These are phyloP conservation scores for Falco biarmicus DNA, from an alignment of 2,797 vertebrate species.

Conservation along the genomic window DNA sequence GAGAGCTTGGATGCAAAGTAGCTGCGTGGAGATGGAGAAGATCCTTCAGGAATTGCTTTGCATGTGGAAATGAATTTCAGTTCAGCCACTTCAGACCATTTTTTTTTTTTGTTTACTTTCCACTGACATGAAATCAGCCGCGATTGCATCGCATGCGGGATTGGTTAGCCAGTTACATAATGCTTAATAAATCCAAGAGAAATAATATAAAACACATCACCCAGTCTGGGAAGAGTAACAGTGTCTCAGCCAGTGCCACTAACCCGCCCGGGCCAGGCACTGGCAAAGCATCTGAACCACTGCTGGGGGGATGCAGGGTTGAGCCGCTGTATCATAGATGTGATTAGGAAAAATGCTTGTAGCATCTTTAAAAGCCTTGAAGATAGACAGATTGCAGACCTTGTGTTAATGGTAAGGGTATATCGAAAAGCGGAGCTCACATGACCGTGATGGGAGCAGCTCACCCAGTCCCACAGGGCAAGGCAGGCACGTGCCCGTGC, in stretches of 20 bases:
- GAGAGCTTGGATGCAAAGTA: constrained; percentile 33
- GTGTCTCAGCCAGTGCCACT: neutral
- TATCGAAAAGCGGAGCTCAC: neutral
- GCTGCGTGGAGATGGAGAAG: neutral
- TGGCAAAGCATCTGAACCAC: neutral
- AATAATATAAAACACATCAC: constrained; percentile 57
- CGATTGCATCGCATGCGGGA: neutral
- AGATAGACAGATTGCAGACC: neutral
- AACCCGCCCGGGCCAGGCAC: neutral
- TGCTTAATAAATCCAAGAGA: constrained; percentile 61
- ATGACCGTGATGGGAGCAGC: accelerated
- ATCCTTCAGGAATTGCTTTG: constrained; percentile 44
- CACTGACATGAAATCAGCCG: constrained; percentile 41
- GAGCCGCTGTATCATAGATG: neutral
- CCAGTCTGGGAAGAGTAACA: constrained; percentile 11
- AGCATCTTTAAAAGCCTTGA: neutral
- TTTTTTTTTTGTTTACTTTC: constrained; percentile 57
- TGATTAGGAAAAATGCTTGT: neutral
- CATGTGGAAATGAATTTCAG: constrained; percentile 54
- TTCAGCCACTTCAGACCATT: constrained; percentile 45
- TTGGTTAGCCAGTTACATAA: constrained; percentile 54
- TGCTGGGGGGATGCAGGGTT: neutral
- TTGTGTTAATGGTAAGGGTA: neutral
- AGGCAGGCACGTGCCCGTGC: neutral
- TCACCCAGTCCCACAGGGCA: accelerated